Evolutionary conservation across 2,113 vertebrate species (phyloP), one percentile per base, ranked within the genome.

Genomic region (Symphodus melops): DNA sequence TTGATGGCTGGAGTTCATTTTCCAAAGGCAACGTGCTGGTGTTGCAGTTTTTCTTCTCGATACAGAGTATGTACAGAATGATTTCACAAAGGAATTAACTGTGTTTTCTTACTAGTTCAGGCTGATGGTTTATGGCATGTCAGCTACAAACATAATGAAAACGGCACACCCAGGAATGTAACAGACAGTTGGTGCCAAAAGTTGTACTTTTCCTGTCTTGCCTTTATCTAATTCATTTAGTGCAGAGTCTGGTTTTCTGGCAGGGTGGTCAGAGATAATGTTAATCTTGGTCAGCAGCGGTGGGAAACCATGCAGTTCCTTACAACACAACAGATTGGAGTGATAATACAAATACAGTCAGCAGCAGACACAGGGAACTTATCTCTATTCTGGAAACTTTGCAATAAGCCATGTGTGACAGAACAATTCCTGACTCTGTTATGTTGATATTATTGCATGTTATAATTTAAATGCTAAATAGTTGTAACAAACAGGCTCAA

Each of bases 211-310:
- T 73, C 68, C 90, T 86, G 80, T 78, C 72, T 83, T 84, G 65
- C 78, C 83, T 87, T 89, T 86, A 81, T 90, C 87, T 85, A 82
- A 92, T 88, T 92, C 91, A 90, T 89, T 92, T 90, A 90, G 79
- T 82, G 79, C 85, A 87, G 67, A 82, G 86, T 84, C 87, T 92
- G 88, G 88, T 88, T 90, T 89, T 90, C 89, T 88, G 90, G 85
- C 86, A 87, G 89, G 86, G 79, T 81, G 77, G 90, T 87, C 86
- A 86, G 83, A 93, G 93, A 93, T 93, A 93, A 94, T 93, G 87
- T 90, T 93, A 92, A 93, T 94, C 93, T 92, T 88, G 87, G 88
- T 90, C 90, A 91, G 84, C 88, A 86, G 90, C 82, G 60, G 81
- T 75, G 84, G 88, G 84, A 89, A 84, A 77, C 82, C 83, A 81